Base-by-base conservation (phyloP, 2,113 vertebrate species). In the Puffinus mauretanicus region DNA sequence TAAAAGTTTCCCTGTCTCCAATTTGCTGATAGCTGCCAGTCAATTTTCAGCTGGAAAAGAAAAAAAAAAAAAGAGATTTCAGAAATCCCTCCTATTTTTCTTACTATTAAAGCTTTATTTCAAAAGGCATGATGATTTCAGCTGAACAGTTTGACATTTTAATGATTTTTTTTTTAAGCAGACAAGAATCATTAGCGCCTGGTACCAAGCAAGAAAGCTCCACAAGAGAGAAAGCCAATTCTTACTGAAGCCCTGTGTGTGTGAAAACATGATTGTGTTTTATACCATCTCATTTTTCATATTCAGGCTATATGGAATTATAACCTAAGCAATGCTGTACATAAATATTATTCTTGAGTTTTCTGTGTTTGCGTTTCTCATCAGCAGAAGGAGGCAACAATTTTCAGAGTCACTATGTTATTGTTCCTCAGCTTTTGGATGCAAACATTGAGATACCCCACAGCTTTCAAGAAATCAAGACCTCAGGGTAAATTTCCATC, bases 401-500 rank as follows among this genome's bases (percentile, higher is more conserved):
- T n/a, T 80, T 85, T 60, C 78, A 73, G 32, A 80, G 27, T 66
- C 46, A 6, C 22, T 34, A 1, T 77, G 71, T 66, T 94, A 46
- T 51, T 80, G 30, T 62, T 95, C 21, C 66, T 66, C n/a, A 47
- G 46, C 17, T 90, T 83, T 86, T 92, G 79, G 62, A 92, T 62
- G 51, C 62, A 85, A 84, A 65, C 36, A 76, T 12, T 16, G 49
- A 95, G 57, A 84, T 24, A 49, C 1, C 8, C 36, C 44, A 14
- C 3, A 6, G 54, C 64, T 77, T 66, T 92, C 66, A 62, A 93
- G 78, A 91, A 92, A 87, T n/a, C 85, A 86, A 69, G 79, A 86
- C 69, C 73, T 91, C 58, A 18, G 84, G 61, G 91, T 93, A 94
- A 94, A 94, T 93, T 96, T 89, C 86, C 15, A 3, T 62, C 91